Conservation (phyloP, 2,797 vertebrate species). For the Scarus forsteni region DNA sequence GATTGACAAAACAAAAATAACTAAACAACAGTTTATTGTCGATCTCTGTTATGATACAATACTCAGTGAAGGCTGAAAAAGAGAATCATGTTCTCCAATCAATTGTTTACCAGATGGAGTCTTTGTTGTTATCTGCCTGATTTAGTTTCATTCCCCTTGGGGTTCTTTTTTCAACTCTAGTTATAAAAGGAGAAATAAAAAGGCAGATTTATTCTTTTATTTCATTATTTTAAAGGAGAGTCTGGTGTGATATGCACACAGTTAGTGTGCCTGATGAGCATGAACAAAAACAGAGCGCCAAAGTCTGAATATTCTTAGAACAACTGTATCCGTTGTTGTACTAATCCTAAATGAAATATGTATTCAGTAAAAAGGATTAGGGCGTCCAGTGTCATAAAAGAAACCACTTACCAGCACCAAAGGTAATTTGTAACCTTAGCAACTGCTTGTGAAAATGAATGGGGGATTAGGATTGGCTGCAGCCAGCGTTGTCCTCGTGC, state of each 20-base stretch:
- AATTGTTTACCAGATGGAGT: conserved; percentile 74
- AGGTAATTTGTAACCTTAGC: conserved; percentile 98
- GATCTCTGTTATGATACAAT: conserved; percentile 49
- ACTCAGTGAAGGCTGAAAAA: conserved; percentile 32
- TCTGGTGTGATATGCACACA: conserved; percentile 64
- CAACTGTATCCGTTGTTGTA: conserved; percentile 84
- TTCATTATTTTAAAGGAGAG: conserved; percentile 65
- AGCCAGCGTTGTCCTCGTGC: conserved; percentile 87
- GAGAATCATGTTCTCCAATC: conserved; percentile 60
- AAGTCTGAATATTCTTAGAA: conserved; percentile 79
- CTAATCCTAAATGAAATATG: conserved; percentile 90
- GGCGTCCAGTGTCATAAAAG: conserved; percentile 88
- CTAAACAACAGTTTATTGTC: conserved; percentile 32
- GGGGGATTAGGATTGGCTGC: conserved; percentile 90
- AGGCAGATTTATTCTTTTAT: conserved; percentile 64
- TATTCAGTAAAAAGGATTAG: conserved; percentile 89
- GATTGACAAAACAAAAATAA: too few relatives aligned
- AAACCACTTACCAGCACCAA: conserved; percentile 94
- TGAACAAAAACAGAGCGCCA: conserved; percentile 70
- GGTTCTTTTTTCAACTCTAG: conserved; percentile 41
- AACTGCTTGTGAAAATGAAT: conserved; percentile 93
- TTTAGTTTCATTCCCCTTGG: conserved; percentile 82
- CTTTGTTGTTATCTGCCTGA: conserved; percentile 65
- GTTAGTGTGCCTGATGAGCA: conserved; percentile 71
- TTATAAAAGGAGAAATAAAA: conserved; percentile 33